Conservation (phyloP, 2,113 vertebrate species). For the Scophthalmus maximus region DNA sequence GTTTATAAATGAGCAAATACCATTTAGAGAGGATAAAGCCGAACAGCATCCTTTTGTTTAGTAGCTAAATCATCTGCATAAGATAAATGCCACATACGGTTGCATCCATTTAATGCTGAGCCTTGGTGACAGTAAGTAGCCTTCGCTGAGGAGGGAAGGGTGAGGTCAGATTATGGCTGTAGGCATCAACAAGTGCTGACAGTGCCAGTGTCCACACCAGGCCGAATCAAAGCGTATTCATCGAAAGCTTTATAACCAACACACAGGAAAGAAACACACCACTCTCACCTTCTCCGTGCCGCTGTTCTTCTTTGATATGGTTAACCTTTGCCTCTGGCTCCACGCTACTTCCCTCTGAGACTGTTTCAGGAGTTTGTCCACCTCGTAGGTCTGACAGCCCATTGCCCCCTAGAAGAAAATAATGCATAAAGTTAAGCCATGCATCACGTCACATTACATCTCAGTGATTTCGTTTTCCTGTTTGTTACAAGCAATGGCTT, state of each 20-base stretch:
- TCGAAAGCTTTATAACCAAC: conserved; percentile 33
- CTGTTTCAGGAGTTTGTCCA: conserved; percentile 77
- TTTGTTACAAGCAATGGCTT: conserved; percentile 48
- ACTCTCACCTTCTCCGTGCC: conserved; percentile 78
- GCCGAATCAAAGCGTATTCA: conserved; percentile 49
- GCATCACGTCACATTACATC: conserved; percentile 33
- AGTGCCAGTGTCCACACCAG: conserved; percentile 31
- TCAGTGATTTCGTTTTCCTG: conserved; percentile 35
- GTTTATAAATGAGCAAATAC: conserved; percentile 22
- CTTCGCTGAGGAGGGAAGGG: conserved; percentile 13
- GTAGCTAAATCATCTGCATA: conserved; percentile 1
- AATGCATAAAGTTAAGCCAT: conserved; percentile 35
- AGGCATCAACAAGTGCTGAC: conserved; percentile 60
- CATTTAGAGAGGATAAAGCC: background rate
- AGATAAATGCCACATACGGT: conserved; percentile 29
- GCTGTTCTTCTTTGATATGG: conserved; percentile 65
- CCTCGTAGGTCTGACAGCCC: conserved; percentile 73
- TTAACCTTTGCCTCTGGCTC: conserved; percentile 79
- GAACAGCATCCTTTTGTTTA: conserved; percentile 2
- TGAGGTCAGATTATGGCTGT: conserved; percentile 60
- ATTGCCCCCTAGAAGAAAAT: conserved; percentile 74
- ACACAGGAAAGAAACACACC: conserved; percentile 16
- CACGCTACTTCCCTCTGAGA: conserved; percentile 78
- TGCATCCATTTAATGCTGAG: conserved; percentile 41
- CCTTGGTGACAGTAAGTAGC: conserved; percentile 29